These are phyloP conservation scores for Lutjanus campechanus DNA, from an alignment of 2,797 vertebrate genomes.

Conservation along the genomic window DNA sequence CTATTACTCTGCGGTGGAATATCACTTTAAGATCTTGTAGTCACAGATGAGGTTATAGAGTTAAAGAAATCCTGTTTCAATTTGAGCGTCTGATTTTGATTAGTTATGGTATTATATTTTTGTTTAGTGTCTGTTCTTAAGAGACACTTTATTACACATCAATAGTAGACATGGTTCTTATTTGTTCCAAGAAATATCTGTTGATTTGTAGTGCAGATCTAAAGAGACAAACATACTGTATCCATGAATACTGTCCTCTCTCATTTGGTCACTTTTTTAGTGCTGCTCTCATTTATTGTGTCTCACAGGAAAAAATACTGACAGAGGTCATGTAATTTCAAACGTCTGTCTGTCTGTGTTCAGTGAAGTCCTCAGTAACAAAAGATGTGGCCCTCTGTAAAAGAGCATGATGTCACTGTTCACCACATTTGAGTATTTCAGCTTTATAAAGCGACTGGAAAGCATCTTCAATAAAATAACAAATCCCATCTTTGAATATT, in stretches of 20 bases:
- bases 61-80: background rate
- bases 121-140: slow-evolving; percentile 9
- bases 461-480: slow-evolving; percentile 49
- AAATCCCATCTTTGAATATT: slow-evolving; percentile 48
- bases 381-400: slow-evolving; percentile 53
- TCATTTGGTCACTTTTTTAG: slow-evolving; percentile 27
- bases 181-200: background rate
- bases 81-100: slow-evolving; percentile 19
- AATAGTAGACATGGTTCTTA: background rate
- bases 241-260: slow-evolving; percentile 3
- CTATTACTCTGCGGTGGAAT: too few species aligned
- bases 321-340: slow-evolving; percentile 46
- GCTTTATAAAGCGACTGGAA: slow-evolving; percentile 53
- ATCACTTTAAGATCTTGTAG: background rate
- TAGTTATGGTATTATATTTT: background rate
- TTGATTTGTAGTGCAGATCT: slow-evolving; percentile 10
- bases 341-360: slow-evolving; percentile 66
- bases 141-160: background rate
- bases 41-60: background rate
- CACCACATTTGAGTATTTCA: slow-evolving; percentile 58
- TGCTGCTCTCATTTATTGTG: slow-evolving; percentile 44
- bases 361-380: slow-evolving; percentile 51
- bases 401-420: slow-evolving; percentile 61
- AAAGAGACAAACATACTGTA: slow-evolving; percentile 12
- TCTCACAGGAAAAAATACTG: slow-evolving; percentile 31